A percentile compares a stretch with the other conserved stretches of the same genome.
These are phyloP conservation scores for Teleogryllus occipitalis DNA, from an alignment of 1,140 invertebrate genomes.

Conservation along the genomic window DNA sequence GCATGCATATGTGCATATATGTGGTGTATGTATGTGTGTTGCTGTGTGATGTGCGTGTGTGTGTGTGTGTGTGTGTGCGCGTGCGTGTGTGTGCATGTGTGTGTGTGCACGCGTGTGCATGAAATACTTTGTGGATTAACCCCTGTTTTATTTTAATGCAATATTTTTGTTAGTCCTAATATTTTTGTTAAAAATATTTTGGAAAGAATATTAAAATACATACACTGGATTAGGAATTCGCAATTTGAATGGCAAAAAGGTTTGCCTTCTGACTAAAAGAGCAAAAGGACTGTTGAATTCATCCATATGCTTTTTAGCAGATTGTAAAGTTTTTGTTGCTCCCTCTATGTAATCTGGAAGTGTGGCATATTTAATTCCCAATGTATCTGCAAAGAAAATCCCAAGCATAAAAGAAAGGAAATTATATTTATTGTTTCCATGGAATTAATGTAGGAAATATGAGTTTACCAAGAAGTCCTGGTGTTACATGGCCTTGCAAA, in stretches of 20 bases:
- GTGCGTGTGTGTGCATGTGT: too few species aligned
- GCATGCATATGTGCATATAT: too few species aligned
- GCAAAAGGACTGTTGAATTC: slow-evolving; percentile 37
- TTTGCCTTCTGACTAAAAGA: slow-evolving; percentile 39
- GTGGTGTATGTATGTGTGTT: too few species aligned
- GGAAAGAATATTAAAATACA: background rate
- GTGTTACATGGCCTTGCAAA: slow-evolving; percentile 39
- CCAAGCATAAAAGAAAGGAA: background rate
- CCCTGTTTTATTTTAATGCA: too few species aligned
- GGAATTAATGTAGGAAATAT: background rate
- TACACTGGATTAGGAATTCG: slow-evolving; percentile 11
- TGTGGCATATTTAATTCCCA: slow-evolving; percentile 39
- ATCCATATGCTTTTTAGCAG: slow-evolving; percentile 38
- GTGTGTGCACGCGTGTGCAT: too few species aligned
- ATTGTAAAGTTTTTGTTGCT: slow-evolving; percentile 35
- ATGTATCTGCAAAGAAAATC: slow-evolving; percentile 31
- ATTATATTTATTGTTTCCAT: background rate
- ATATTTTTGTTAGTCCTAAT: too few species aligned
- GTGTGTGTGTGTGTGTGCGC: too few species aligned
- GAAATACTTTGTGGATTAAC: too few species aligned
- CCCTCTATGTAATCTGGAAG: slow-evolving; percentile 39
- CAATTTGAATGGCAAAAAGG: slow-evolving; percentile 39
- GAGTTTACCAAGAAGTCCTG: slow-evolving; percentile 35
- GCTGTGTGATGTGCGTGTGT: too few species aligned
- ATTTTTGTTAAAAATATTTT: too few species aligned